phyloP scores from a whole-genome alignment of 64 coral and sea anemone genomes.

The Hydrozoanthus tunicans region DNA sequence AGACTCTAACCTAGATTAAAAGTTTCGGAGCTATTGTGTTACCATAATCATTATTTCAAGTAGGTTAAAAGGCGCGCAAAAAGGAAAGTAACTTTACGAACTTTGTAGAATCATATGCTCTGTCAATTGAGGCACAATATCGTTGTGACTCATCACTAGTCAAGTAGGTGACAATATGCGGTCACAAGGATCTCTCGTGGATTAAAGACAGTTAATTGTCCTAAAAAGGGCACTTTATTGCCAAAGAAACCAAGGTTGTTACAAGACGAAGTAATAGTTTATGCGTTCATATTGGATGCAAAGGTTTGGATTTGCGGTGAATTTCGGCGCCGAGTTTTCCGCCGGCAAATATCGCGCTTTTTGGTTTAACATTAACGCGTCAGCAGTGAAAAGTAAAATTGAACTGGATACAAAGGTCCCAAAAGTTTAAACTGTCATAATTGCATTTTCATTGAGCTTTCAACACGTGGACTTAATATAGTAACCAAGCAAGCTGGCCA shows the following conservation, averaged over 20 bases:
- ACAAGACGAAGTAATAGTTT: neutral
- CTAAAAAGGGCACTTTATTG: neutral
- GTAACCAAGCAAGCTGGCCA: too few relatives aligned
- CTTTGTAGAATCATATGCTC: neutral
- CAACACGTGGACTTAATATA: too few relatives aligned
- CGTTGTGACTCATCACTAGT: neutral
- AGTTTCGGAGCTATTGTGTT: neutral
- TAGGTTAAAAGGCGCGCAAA: too few relatives aligned
- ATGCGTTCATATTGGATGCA: neutral
- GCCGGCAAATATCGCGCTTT: neutral
- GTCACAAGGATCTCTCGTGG: neutral
- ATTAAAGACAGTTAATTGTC: neutral
- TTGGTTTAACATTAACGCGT: neutral
- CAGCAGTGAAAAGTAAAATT: neutral
- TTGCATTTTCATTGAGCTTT: too few relatives aligned
- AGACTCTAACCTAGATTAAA: too few relatives aligned
- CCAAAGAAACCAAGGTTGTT: neutral
- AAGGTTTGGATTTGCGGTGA: neutral
- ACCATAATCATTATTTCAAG: too few relatives aligned
- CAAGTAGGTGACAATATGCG: neutral
- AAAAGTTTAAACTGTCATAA: neutral
- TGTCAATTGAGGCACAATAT: slow-evolving; percentile 15
- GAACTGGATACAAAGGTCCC: neutral
- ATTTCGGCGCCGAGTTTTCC: neutral
- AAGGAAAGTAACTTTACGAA: neutral